phyloP scores from a whole-genome alignment of 2,888 invertebrate genomes.

The Camponotus fellah region DNA sequence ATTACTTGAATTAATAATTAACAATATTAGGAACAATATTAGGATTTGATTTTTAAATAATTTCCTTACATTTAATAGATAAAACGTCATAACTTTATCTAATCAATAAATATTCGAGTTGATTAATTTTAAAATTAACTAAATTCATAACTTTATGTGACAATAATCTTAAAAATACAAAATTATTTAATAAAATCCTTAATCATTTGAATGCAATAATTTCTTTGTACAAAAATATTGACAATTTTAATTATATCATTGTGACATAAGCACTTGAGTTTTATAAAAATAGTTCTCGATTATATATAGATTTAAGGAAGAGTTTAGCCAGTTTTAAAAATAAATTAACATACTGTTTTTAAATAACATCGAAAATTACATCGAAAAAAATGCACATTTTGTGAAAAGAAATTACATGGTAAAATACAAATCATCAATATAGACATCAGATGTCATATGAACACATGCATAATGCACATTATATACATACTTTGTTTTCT shows the following conservation, averaged over 20 bases:
- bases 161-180: not conserved
- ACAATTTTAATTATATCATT: not conserved
- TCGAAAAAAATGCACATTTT: constrained; percentile 41
- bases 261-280: not conserved
- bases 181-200: not conserved
- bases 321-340: not conserved
- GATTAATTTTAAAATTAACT: constrained; percentile 10
- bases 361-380: constrained; percentile 9
- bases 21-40: constrained; percentile 68
- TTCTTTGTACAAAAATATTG: not conserved
- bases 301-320: not conserved
- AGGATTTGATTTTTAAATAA: constrained; percentile 70
- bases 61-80: constrained; percentile 55
- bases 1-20: constrained; percentile 55
- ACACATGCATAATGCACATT: not conserved
- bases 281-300: not conserved
- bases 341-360: not conserved
- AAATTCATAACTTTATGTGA: not conserved
- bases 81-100: not conserved
- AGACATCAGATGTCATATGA: no score
- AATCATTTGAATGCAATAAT: not conserved
- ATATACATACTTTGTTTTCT: not conserved
- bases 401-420: constrained; percentile 57
- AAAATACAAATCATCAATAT: constrained; percentile 62
- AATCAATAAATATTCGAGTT: not conserved